Evolutionary conservation across 2,797 vertebrate genomes (phyloP).

Genomic region (Epinephelus malabaricus): DNA sequence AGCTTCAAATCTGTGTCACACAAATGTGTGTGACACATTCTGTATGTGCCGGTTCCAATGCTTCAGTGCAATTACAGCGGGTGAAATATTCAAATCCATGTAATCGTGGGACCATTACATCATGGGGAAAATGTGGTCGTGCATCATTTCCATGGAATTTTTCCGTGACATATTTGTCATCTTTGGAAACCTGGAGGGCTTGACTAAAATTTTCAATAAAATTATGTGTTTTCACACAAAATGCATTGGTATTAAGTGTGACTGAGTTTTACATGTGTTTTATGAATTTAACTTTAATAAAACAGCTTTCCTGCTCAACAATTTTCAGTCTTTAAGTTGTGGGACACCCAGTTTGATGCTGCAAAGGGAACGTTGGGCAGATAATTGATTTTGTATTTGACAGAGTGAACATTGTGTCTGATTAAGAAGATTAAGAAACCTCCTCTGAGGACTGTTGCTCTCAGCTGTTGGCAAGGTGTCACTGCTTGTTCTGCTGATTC

Average conservation of each 20-base stretch:
- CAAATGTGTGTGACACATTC: slow-evolving; percentile 1
- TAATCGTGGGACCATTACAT: slow-evolving; percentile 9
- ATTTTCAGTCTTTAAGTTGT: slow-evolving; percentile 6
- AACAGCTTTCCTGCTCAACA: background rate
- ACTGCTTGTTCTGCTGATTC: slow-evolving; percentile 67
- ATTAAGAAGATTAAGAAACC: slow-evolving; percentile 47
- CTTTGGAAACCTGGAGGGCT: slow-evolving; percentile 1
- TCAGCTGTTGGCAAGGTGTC: slow-evolving; percentile 63
- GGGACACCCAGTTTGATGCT: slow-evolving; percentile 17
- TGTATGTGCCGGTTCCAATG: background rate
- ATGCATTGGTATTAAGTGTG: background rate
- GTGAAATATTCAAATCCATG: slow-evolving; percentile 14
- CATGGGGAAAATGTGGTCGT: background rate
- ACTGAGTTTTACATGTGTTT: slow-evolving; percentile 1
- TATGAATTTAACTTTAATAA: background rate
- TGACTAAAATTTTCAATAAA: slow-evolving; percentile 8
- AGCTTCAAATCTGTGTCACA: slow-evolving; percentile 2
- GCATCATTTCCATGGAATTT: slow-evolving; percentile 3
- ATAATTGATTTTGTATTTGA: slow-evolving; percentile 52
- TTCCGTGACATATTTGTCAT: background rate
- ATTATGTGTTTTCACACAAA: background rate
- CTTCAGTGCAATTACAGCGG: background rate
- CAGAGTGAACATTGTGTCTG: slow-evolving; percentile 40
- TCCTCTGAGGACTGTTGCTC: slow-evolving; percentile 37
- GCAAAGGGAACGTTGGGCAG: slow-evolving; percentile 8